These are phyloP conservation scores for Pemphredon lugubris DNA, from an alignment of 2,888 invertebrate species.

Conservation along the genomic window DNA sequence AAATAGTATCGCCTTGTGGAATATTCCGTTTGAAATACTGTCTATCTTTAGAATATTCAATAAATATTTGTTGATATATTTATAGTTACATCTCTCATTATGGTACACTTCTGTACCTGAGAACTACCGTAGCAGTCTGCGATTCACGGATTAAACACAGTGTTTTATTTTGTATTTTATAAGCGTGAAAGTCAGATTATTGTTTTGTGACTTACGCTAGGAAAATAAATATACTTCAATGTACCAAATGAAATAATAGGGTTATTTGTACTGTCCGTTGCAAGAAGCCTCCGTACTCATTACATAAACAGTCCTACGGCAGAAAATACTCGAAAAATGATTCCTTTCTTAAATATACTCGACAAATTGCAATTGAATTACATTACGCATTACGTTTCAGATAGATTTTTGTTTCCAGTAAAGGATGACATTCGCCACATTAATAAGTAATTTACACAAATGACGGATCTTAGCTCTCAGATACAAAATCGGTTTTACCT, in stretches of 20 bases:
- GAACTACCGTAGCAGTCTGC: conserved; percentile 47
- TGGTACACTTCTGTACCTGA: conserved; percentile 62
- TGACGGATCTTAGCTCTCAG: conserved; percentile 56
- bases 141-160: not conserved
- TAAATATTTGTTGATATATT: conserved; percentile 63
- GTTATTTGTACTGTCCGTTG: not conserved
- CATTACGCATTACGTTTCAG: too few relatives aligned
- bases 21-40: conserved; percentile 70
- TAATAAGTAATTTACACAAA: too few relatives aligned
- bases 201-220: too few relatives aligned
- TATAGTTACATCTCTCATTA: conserved; percentile 40
- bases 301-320: not conserved
- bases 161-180: too few relatives aligned
- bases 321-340: not conserved
- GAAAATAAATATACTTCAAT: too few relatives aligned
- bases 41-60: conserved; percentile 61
- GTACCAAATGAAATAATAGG: too few relatives aligned
- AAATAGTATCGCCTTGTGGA: conserved; percentile 72
- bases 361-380: too few relatives aligned
- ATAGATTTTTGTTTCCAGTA: too few relatives aligned
- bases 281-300: not conserved
- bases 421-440: not conserved
- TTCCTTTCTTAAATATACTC: too few relatives aligned
- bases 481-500: conserved; percentile 51
- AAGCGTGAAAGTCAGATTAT: too few relatives aligned